Percentiles rank a stretch among this genome's conserved stretches.
Evolutionary conservation across 2,888 invertebrate species (phyloP).

Genomic region (Phortica okadai): DNA sequence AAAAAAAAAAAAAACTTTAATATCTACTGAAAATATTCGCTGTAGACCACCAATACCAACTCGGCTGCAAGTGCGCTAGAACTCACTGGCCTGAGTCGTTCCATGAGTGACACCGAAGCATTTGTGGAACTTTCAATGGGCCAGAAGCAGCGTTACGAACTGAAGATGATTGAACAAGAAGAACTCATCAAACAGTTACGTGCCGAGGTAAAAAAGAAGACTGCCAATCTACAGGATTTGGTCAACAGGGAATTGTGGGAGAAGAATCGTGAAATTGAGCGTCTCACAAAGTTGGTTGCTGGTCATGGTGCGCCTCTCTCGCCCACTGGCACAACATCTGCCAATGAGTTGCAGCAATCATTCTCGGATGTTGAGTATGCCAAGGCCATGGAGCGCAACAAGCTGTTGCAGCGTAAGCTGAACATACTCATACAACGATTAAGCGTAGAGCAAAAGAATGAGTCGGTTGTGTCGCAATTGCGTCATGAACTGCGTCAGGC

Average conservation of each 20-base stretch:
- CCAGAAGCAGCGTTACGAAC: slow-evolving; percentile 56
- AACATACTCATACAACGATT: slow-evolving; percentile 70
- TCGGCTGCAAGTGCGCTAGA: slow-evolving; percentile 39
- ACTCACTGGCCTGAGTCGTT: slow-evolving; percentile 56
- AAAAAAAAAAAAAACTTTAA: too few relatives aligned
- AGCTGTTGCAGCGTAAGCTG: slow-evolving; percentile 72
- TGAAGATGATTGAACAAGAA: slow-evolving; percentile 76
- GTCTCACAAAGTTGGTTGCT: slow-evolving; percentile 74
- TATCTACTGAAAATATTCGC: too few relatives aligned
- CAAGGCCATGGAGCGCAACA: slow-evolving; percentile 71
- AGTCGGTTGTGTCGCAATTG: slow-evolving; percentile 58
- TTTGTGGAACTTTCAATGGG: slow-evolving; percentile 63
- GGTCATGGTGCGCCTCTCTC: slow-evolving; percentile 49
- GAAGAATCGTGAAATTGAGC: slow-evolving; percentile 79
- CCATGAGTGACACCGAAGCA: slow-evolving; percentile 67
- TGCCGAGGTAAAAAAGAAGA: slow-evolving; percentile 73
- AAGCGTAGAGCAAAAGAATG: slow-evolving; percentile 58
- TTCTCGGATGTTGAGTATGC: slow-evolving; percentile 70
- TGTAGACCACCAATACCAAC: slow-evolving; percentile 45
- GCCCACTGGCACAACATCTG: slow-evolving; percentile 44
- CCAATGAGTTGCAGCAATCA: slow-evolving; percentile 66
- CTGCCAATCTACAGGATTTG: slow-evolving; percentile 76
- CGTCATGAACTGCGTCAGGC: slow-evolving; percentile 65
- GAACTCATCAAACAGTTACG: slow-evolving; percentile 79
- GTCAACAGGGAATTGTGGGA: slow-evolving; percentile 80